phyloP scores from a whole-genome alignment of 2,797 vertebrate genomes.

The Ataeniobius toweri region DNA sequence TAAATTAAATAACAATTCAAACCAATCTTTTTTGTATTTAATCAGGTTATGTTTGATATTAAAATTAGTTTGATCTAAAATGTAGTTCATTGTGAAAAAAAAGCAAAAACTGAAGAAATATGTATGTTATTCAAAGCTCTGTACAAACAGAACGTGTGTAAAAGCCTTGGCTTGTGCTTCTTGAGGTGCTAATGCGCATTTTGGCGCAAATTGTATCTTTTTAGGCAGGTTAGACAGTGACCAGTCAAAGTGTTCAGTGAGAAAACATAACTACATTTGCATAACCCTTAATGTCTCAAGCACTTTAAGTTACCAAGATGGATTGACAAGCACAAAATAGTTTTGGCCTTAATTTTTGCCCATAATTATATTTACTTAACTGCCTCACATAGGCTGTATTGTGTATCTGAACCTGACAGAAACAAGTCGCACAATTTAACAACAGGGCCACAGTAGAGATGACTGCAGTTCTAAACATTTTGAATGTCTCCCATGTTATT shows the following conservation, averaged over 20 bases:
- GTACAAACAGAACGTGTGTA: not conserved
- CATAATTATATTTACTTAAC: not conserved
- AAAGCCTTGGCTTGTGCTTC: not conserved
- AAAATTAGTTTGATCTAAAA: not conserved
- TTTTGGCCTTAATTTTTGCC: not conserved
- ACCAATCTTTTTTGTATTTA: not conserved
- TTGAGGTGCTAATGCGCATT: not conserved
- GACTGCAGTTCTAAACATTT: not conserved
- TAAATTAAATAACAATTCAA: not conserved
- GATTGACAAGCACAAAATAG: conserved; percentile 4
- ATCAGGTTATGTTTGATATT: not conserved
- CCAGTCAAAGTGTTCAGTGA: not conserved
- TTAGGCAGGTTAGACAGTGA: not conserved
- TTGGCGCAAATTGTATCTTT: not conserved
- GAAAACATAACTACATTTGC: not conserved
- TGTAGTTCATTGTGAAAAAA: not conserved
- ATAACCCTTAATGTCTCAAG: not conserved
- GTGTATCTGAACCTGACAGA: conserved; percentile 8
- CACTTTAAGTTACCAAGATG: not conserved
- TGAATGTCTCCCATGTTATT: not conserved
- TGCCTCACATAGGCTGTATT: not conserved
- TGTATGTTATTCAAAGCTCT: not conserved
- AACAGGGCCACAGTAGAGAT: not conserved
- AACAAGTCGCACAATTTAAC: not conserved
- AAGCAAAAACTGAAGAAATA: not conserved